Evolutionary conservation across 2,888 invertebrate species (phyloP), one percentile per base, ranked within the genome.

Genomic region (Scaptomyza parva): DNA sequence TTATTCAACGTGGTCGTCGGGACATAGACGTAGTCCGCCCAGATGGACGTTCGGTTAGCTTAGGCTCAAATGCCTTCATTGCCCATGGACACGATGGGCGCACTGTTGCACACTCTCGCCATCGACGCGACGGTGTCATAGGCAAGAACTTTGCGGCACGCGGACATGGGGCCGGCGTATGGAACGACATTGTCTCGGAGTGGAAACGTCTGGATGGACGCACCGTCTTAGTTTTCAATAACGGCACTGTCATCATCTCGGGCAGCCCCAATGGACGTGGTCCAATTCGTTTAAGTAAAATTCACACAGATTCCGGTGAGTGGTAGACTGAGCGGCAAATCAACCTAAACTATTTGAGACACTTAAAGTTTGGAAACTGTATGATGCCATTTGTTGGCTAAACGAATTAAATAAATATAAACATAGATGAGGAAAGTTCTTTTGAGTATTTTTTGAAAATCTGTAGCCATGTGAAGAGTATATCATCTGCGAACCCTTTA

Each of bases 141-240:
- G 83, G 86, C 5, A 50, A 77, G 0, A 72, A 75, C 14, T 82
- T 82, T 50, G 82, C 80, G 6, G 86, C 86, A 12, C 78, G 78
- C 43, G 66, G 51, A 5, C 37, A 86, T 53, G 76, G 76, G 14
- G 82, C 86, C 1, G 79, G 82, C 0, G 33, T 52, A 4, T 69
- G 72, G 55, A 72, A 72, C 9, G 55, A 55, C 1, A 6, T 47
- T 7, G 61, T 70, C 12, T 78, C 80, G 0, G 50, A 86, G 6
- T 86, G 86, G 80, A 83, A 66, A 5, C 54, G 69, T 30, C 64
- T 74, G 0, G 85, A 81, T 40, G 80, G 80, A 7, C 80, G 80
- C 7, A 81, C 80, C 0, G 80, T 81, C 1, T 45, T 61, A 2
- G 0, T 78, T 0, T 81, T 78, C 9, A 5, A 8, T 0, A n/a